These are phyloP conservation scores for Zelostemma sp. DNA, from an alignment of 1,140 invertebrate genomes.

Conservation along the genomic window DNA sequence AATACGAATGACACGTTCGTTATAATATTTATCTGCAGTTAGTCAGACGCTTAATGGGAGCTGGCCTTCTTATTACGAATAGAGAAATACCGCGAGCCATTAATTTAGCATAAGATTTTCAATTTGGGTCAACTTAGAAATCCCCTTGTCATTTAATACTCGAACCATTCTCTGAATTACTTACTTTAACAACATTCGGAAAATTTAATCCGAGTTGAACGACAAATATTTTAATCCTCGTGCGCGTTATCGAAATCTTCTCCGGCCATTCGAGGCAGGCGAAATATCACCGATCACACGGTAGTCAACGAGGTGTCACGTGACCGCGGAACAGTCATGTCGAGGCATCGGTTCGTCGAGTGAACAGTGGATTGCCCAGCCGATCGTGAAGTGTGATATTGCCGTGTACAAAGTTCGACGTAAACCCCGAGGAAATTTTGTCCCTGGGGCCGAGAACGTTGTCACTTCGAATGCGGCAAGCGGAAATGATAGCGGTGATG, in stretches of 20 bases:
- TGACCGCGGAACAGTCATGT: constrained; percentile 7
- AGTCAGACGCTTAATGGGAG: constrained; percentile 1
- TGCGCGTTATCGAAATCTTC: constrained; percentile 11
- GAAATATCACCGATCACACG: constrained; percentile 13
- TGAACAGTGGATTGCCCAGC: constrained; percentile 28
- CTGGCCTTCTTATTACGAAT: neutral
- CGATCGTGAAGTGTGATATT: constrained; percentile 51
- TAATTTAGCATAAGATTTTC: constrained; percentile 1
- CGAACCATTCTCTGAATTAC: too few relatives aligned
- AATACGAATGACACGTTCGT: constrained; percentile 4
- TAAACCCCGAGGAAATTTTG: neutral
- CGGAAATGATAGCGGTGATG: neutral
- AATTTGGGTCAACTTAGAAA: too few relatives aligned
- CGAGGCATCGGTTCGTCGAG: constrained; percentile 12
- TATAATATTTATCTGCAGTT: constrained; percentile 1
- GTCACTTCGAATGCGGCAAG: neutral
- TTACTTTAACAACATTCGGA: too few relatives aligned
- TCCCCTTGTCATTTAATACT: too few relatives aligned
- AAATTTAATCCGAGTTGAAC: too few relatives aligned
- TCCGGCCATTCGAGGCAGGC: constrained; percentile 8
- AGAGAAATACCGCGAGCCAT: neutral
- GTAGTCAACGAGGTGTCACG: constrained; percentile 27
- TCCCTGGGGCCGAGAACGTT: neutral
- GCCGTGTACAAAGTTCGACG: constrained; percentile 13
- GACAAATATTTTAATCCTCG: too few relatives aligned